Evolutionary conservation across 2,797 vertebrate genomes (phyloP).

Genomic region (Pseudochirops cupreus): DNA sequence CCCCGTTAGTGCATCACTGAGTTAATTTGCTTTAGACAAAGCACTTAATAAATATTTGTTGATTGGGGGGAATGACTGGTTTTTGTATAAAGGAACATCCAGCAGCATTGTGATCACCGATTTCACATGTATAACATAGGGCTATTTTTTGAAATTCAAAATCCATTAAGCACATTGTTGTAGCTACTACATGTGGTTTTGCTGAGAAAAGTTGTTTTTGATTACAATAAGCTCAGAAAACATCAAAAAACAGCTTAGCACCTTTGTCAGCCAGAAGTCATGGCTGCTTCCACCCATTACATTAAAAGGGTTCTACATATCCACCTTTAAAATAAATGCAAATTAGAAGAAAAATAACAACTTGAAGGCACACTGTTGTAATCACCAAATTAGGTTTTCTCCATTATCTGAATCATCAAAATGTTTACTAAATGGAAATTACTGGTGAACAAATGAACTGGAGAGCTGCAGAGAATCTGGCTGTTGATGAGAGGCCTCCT

Average conservation of each 20-base stretch:
- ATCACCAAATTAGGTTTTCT: slow-evolving; percentile 52
- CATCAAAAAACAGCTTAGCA: slow-evolving; percentile 12
- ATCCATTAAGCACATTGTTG: not conserved
- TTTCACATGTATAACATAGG: not conserved
- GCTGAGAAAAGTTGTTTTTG: slow-evolving; percentile 1
- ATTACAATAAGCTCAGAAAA: slow-evolving; percentile 27
- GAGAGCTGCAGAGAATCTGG: not conserved
- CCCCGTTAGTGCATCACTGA: not conserved
- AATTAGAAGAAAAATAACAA: slow-evolving; percentile 46
- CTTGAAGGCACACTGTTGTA: slow-evolving; percentile 46
- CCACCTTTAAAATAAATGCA: slow-evolving; percentile 53
- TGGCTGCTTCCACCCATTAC: slow-evolving; percentile 36
- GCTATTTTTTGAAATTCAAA: not conserved
- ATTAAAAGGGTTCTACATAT: slow-evolving; percentile 52
- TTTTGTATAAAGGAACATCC: slow-evolving; percentile 24
- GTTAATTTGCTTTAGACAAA: not conserved
- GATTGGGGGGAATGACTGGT: not conserved
- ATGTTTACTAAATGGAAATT: slow-evolving; percentile 40
- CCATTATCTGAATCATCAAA: slow-evolving; percentile 6
- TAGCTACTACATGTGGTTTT: not conserved
- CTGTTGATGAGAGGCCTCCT: not conserved
- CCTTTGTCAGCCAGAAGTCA: not conserved
- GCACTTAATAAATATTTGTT: not conserved
- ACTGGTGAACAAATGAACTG: not conserved
- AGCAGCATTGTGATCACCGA: not conserved